Conservation (phyloP, 2,113 vertebrate genomes). For the Brienomyrus longianalis region DNA sequence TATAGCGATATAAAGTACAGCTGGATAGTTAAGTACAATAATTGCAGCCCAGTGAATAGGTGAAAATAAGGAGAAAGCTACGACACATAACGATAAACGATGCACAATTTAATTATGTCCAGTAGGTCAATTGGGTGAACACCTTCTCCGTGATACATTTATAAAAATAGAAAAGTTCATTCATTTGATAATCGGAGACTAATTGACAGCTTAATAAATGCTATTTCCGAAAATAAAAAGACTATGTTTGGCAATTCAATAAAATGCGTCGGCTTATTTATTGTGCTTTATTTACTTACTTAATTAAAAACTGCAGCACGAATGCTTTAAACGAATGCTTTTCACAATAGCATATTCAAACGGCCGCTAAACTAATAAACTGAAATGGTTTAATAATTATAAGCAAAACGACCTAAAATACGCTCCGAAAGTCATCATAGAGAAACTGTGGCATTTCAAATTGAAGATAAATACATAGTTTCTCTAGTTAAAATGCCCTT, state of each 20-base stretch:
- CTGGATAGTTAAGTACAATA: neutral
- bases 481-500: neutral
- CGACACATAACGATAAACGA: neutral
- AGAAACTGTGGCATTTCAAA: neutral
- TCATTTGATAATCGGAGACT: neutral
- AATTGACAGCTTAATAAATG: neutral
- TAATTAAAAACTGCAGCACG: neutral
- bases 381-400: neutral
- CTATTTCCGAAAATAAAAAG: neutral
- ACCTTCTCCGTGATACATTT: neutral
- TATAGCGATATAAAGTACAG: neutral
- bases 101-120: neutral
- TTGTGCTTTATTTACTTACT: neutral
- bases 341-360: neutral
- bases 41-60: neutral
- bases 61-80: neutral
- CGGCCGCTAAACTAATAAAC: neutral
- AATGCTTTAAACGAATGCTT: neutral
- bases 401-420: neutral
- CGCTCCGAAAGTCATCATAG: neutral
- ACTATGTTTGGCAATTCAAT: neutral
- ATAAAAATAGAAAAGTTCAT: neutral
- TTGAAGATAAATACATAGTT: neutral
- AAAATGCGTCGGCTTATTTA: neutral
- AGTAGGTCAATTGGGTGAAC: neutral